A percentile compares a stretch with the other conserved stretches of the same genome.
Conservation (phyloP, 2,113 vertebrate species). For the Orcinus orca region DNA sequence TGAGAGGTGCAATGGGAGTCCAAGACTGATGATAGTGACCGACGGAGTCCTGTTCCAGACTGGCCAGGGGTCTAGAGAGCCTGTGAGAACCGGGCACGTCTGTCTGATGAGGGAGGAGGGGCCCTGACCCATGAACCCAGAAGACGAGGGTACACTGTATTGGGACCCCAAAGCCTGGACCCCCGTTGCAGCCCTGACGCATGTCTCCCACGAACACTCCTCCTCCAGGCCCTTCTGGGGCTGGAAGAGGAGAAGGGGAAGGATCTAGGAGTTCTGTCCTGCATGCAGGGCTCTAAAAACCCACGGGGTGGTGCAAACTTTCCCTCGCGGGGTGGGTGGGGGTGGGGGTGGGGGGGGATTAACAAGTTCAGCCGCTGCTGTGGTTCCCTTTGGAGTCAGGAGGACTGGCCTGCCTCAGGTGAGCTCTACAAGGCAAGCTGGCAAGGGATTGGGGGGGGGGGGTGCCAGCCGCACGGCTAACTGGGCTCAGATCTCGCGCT, state of each 20-base stretch:
- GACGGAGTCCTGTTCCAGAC: background rate
- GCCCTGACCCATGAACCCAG: background rate
- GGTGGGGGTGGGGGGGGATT: fast-evolving
- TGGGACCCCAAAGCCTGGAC: background rate
- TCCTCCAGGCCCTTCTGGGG: background rate
- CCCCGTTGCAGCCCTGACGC: fast-evolving
- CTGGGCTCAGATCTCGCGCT: background rate
- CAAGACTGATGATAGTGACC: background rate
- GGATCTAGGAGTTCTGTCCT: background rate
- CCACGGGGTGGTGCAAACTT: background rate
- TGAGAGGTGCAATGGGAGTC: background rate
- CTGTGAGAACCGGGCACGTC: background rate
- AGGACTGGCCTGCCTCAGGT: background rate
- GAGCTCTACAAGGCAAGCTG: background rate
- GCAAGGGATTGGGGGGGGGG: too few relatives aligned
- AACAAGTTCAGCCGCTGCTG: background rate
- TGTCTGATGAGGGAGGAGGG: background rate
- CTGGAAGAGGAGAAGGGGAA: background rate
- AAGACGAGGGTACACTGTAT: background rate
- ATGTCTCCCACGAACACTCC: background rate
- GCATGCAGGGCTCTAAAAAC: background rate
- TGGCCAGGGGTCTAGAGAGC: background rate
- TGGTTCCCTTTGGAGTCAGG: background rate
- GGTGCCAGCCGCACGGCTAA: background rate
- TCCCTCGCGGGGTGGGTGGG: background rate